phyloP scores from a whole-genome alignment of 2,888 invertebrate species.

The Drosophila multiciliata region DNA sequence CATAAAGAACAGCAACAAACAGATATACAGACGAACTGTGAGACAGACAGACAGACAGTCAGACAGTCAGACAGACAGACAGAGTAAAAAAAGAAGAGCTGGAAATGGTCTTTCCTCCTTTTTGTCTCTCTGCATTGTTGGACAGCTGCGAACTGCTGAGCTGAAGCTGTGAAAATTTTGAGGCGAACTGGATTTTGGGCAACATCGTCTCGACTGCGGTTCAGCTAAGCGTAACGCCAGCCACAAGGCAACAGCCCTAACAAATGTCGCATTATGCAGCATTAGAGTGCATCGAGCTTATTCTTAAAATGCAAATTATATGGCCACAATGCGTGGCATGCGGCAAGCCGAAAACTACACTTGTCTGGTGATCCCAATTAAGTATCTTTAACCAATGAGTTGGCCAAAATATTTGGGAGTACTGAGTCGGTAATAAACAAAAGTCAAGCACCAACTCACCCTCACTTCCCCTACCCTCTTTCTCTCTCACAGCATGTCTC shows the following conservation, averaged over 20 bases:
- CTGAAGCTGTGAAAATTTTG: conserved; percentile 22
- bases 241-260: conserved; percentile 44
- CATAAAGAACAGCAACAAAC: conserved; percentile 57
- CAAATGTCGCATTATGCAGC: conserved; percentile 48
- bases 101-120: conserved; percentile 2
- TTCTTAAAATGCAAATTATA: conserved; percentile 29
- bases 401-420: conserved; percentile 56
- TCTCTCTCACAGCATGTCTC: background rate
- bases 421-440: conserved; percentile 23
- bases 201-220: conserved; percentile 50
- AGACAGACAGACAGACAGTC: conserved; percentile 8
- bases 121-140: conserved; percentile 32
- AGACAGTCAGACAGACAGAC: conserved; percentile 7
- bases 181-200: conserved; percentile 39
- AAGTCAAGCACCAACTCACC: background rate
- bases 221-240: conserved; percentile 69
- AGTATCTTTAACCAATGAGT: conserved; percentile 59
- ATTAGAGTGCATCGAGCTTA: conserved; percentile 20
- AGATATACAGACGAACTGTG: conserved; percentile 27
- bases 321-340: conserved; percentile 45
- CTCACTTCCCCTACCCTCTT: background rate
- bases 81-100: conserved; percentile 5
- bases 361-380: conserved; percentile 4
- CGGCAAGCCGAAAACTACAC: background rate
- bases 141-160: conserved; percentile 32